Evolutionary conservation across 2,113 vertebrate genomes (phyloP).

Genomic region (Theristicus caerulescens): DNA sequence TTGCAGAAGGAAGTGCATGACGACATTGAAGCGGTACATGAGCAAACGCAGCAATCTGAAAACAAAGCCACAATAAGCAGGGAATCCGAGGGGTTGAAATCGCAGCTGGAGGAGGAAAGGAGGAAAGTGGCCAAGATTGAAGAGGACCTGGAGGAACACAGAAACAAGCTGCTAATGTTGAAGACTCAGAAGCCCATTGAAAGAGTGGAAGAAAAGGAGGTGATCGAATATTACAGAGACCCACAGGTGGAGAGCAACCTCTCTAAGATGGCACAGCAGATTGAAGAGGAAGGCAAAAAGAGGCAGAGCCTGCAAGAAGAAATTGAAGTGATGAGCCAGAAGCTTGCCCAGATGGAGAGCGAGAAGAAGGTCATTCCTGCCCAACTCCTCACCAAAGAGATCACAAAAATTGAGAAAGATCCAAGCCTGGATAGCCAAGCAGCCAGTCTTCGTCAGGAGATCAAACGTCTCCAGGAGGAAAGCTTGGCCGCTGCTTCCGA

Average conservation of each 20-base stretch:
- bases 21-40: slow-evolving; percentile 56
- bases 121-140: slow-evolving; percentile 74
- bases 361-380: slow-evolving; percentile 72
- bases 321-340: slow-evolving; percentile 75
- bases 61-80: slow-evolving; percentile 39
- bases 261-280: slow-evolving; percentile 61
- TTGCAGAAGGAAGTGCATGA: slow-evolving; percentile 85
- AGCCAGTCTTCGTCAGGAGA: slow-evolving; percentile 77
- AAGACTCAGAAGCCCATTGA: slow-evolving; percentile 87
- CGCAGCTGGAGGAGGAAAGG: slow-evolving; percentile 82
- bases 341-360: slow-evolving; percentile 76
- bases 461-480: slow-evolving; percentile 75
- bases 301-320: slow-evolving; percentile 75
- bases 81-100: slow-evolving; percentile 72
- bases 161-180: slow-evolving; percentile 80
- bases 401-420: slow-evolving; percentile 92
- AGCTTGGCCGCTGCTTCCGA: slow-evolving; percentile 63
- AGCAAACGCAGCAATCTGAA: slow-evolving; percentile 74
- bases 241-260: slow-evolving; percentile 84
- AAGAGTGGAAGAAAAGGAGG: slow-evolving; percentile 90
- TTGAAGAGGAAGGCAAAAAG: slow-evolving; percentile 78
- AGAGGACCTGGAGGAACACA: slow-evolving; percentile 76
- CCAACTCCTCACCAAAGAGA: slow-evolving; percentile 91
- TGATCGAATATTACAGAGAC: slow-evolving; percentile 90
- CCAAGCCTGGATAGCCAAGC: slow-evolving; percentile 85